Evolutionary conservation across 2,113 vertebrate species (phyloP), one percentile per base, ranked within the genome.

Genomic region (Perca fluviatilis): DNA sequence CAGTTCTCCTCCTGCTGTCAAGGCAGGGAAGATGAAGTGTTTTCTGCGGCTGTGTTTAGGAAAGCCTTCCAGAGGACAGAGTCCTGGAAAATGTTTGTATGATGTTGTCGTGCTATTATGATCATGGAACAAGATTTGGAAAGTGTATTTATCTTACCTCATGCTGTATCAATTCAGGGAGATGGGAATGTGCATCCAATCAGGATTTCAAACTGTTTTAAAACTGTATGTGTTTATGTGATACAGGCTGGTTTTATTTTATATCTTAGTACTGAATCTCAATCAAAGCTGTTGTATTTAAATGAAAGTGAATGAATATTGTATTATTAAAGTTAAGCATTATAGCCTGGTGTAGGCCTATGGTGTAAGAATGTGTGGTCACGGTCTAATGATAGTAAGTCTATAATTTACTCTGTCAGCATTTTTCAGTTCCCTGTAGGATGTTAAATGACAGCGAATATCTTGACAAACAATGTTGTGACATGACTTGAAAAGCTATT

Each of bases 31-130:
- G 87, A 93, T 82, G 70, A 86, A 94, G 85, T 40, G 80, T 74
- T 90, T 78, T 90, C 83, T 74, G 73, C 16, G 49, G 60, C 86
- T 46, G 51, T 94, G 94, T 95, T 95, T 94, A 94, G 82, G 77
- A 91, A 91, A 95, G 84, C 83, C 67, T 89, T 90, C 90, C 89
- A 93, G 84, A 79, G 80, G 74, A 93, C 76, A 80, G 79, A 91
- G 83, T 82, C 91, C 93, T 89, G 87, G 84, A 82, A 88, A 91
- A 87, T 93, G 90, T 93, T 92, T 93, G 88, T 79, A 74, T 81
- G 69, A 87, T 87, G 90, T 84, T 94, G 90, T 85, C 85, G 43
- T 81, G 62, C 77, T 66, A 79, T 85, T 83, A 77, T 81, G 87
- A 78, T 79, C 86, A 81, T 68, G 73, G 75, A 88, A 78, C 68